Conservation (phyloP, 2,113 vertebrate genomes). For the Engraulis encrasicolus region DNA sequence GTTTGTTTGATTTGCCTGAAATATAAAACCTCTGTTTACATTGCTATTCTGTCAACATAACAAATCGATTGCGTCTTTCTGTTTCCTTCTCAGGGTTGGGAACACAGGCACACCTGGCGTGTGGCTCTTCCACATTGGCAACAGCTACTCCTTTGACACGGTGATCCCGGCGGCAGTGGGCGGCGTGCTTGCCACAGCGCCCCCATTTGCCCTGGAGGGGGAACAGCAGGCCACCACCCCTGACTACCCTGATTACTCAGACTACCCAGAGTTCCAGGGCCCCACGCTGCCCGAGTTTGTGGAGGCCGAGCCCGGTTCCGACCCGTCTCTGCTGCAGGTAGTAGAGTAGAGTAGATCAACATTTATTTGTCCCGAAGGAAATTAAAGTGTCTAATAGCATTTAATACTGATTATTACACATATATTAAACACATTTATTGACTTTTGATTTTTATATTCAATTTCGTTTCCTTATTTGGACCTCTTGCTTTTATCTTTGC, state of each 20-base stretch:
- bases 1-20: no score
- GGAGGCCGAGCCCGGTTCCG: neutral
- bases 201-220: neutral
- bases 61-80: no score
- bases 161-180: conserved; percentile 72
- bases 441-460: no score
- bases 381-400: no score
- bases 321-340: neutral
- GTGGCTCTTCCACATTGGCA: conserved; percentile 92
- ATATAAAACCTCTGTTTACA: no score
- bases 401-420: no score
- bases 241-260: conserved; percentile 32
- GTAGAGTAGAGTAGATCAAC: no score
- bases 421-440: no score
- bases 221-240: conserved; percentile 53
- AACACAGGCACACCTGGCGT: conserved; percentile 85
- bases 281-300: conserved; percentile 37
- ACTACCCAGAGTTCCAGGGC: conserved; percentile 63
- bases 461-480: no score
- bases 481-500: no score
- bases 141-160: conserved; percentile 72
- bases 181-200: conserved; percentile 44
- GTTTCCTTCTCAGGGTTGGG: conserved; percentile 75
- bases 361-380: no score
- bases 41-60: no score